Evolutionary conservation across 2,113 vertebrate species (phyloP).

Genomic region (Pardalotus punctatus): DNA sequence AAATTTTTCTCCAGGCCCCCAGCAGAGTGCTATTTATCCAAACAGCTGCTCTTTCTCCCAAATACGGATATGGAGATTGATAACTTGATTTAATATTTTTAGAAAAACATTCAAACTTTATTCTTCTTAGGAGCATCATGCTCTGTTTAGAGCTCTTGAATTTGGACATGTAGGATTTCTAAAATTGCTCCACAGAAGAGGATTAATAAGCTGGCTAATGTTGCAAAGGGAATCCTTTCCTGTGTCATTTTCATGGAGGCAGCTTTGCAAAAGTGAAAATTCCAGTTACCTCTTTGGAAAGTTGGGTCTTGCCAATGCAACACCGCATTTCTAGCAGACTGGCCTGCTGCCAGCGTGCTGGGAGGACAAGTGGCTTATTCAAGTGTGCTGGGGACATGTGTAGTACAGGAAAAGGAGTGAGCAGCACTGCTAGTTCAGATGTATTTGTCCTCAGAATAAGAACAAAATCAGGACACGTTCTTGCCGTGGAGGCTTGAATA

Average conservation of each 20-base stretch:
- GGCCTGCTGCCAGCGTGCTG: background rate
- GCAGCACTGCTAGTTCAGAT: background rate
- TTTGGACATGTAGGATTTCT: background rate
- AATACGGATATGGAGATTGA: background rate
- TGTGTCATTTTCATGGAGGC: background rate
- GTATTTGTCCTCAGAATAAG: background rate
- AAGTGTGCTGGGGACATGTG: background rate
- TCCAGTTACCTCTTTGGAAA: background rate
- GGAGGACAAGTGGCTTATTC: background rate
- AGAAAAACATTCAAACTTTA: background rate
- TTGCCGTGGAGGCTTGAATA: background rate
- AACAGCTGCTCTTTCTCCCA: background rate
- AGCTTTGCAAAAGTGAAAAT: background rate
- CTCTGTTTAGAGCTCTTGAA: background rate
- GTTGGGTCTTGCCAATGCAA: background rate
- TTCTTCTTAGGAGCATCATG: background rate
- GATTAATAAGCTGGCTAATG: background rate
- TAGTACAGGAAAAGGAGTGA: background rate
- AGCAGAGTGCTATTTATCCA: background rate
- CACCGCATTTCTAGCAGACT: background rate
- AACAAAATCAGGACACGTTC: background rate
- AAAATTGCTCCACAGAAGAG: background rate
- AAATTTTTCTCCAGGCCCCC: background rate
- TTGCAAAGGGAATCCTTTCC: background rate
- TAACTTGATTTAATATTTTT: background rate